Evolutionary conservation across 2,888 invertebrate species (phyloP).

Genomic region (Ypsolopha sequella): DNA sequence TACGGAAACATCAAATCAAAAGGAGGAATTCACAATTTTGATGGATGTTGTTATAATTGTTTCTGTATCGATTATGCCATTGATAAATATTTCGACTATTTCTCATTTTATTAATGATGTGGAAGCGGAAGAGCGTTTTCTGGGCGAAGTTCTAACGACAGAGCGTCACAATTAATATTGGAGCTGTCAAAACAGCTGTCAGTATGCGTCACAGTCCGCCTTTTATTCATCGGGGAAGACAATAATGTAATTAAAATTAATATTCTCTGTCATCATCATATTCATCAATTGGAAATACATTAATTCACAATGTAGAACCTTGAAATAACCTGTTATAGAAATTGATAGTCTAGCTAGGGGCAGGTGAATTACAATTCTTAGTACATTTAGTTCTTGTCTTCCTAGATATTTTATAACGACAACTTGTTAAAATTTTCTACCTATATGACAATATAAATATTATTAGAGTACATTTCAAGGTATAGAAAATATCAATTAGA

Average conservation of each 20-base stretch:
- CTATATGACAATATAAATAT: no score
- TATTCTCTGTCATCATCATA: background rate
- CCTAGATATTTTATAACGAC: no score
- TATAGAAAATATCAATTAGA: no score
- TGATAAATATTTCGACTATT: constrained; percentile 69
- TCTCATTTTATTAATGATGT: constrained; percentile 70
- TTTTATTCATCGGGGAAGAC: constrained; percentile 35
- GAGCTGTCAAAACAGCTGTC: constrained; percentile 68
- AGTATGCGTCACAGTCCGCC: constrained; percentile 25
- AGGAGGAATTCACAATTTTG: constrained; percentile 56
- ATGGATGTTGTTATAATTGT: constrained; percentile 70
- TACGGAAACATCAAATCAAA: constrained; percentile 18
- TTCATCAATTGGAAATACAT: background rate
- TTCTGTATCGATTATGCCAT: constrained; percentile 71
- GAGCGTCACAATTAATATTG: constrained; percentile 65
- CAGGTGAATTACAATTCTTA: background rate
- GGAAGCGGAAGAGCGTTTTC: constrained; percentile 59
- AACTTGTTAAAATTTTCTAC: no score
- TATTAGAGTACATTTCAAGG: no score
- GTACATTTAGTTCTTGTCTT: background rate
- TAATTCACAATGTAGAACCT: background rate
- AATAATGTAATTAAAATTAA: constrained; percentile 38
- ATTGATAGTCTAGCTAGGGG: no score
- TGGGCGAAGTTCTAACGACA: constrained; percentile 55
- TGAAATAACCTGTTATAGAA: no score